These are phyloP conservation scores for Drosophila melanosoma DNA, from an alignment of 2,888 invertebrate genomes.

Conservation along the genomic window DNA sequence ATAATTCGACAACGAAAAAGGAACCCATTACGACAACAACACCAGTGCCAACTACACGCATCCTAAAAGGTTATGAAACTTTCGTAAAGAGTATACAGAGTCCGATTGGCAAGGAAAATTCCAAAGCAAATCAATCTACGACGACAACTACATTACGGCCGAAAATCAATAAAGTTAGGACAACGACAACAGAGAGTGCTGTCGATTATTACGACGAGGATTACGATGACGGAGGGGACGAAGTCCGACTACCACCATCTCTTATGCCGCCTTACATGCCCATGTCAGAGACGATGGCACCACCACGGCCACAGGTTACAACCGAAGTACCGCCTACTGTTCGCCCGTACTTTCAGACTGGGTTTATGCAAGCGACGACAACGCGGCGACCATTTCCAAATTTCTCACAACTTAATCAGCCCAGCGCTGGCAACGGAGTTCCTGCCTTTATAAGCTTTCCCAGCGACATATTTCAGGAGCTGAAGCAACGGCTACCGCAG, in stretches of 20 bases:
- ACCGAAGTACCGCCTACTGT: constrained; percentile 43
- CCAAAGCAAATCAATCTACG: constrained; percentile 17
- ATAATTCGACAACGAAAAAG: constrained; percentile 19
- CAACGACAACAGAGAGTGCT: constrained; percentile 49
- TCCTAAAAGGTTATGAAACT: constrained; percentile 80
- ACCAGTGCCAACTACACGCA: constrained; percentile 21
- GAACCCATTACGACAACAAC: constrained; percentile 6
- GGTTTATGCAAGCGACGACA: constrained; percentile 78
- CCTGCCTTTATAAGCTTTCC: constrained; percentile 85
- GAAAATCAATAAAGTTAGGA: constrained; percentile 31
- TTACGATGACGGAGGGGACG: constrained; percentile 84
- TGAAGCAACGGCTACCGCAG: constrained; percentile 77
- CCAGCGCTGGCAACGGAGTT: constrained; percentile 62
- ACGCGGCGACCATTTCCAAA: constrained; percentile 78
- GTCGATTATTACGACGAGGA: constrained; percentile 82
- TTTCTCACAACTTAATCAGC: constrained; percentile 67
- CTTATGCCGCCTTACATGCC: constrained; percentile 88
- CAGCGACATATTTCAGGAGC: constrained; percentile 84
- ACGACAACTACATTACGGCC: constrained; percentile 10
- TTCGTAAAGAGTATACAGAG: constrained; percentile 80
- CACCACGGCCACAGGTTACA: constrained; percentile 75
- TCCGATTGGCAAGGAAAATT: constrained; percentile 56
- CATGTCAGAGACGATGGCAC: constrained; percentile 86
- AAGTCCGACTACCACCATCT: constrained; percentile 87
- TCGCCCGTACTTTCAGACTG: constrained; percentile 72